Percentiles rank a stretch among this genome's conserved stretches.
phyloP scores from a whole-genome alignment of 2,888 invertebrate genomes.

The Andrena bucephala region DNA sequence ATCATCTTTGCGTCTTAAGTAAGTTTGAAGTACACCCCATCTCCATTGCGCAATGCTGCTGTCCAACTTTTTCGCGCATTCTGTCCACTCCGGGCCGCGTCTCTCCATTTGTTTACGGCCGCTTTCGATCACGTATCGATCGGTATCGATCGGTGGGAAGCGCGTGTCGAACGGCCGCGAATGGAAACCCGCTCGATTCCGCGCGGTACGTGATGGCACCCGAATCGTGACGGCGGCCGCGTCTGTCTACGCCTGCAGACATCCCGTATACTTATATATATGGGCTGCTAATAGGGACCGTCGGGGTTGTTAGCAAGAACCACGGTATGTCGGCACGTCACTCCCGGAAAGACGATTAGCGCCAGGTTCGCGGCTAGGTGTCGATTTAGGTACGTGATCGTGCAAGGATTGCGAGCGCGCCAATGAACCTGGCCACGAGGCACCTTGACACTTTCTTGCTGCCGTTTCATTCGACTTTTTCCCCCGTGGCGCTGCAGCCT shows the following conservation, averaged over 20 bases:
- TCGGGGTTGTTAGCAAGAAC: conserved; percentile 67
- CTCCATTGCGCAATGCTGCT: neutral
- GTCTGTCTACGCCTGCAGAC: conserved; percentile 44
- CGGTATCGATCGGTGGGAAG: conserved; percentile 53
- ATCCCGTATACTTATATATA: conserved; percentile 31
- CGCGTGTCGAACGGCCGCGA: conserved; percentile 68
- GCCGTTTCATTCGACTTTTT: conserved; percentile 35
- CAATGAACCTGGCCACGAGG: conserved; percentile 45
- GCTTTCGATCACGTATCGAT: conserved; percentile 43
- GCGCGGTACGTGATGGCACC: conserved; percentile 78
- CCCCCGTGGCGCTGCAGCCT: neutral
- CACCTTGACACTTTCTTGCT: conserved; percentile 53
- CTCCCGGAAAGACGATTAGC: conserved; percentile 72
- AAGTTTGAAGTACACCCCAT: neutral
- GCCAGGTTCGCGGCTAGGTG: conserved; percentile 64
- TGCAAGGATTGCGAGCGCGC: conserved; percentile 59
- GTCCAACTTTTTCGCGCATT: neutral
- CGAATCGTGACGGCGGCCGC: conserved; percentile 72
- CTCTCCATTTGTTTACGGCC: conserved; percentile 51
- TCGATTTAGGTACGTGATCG: conserved; percentile 74
- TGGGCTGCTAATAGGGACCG: conserved; percentile 69
- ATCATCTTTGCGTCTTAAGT: neutral
- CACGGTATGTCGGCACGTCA: conserved; percentile 73
- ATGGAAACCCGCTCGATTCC: conserved; percentile 77
- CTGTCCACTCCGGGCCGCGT: conserved; percentile 2